A percentile compares a stretch with the other conserved stretches of the same genome.
Evolutionary conservation across 2,888 invertebrate genomes (phyloP).

Genomic region (Epiperipatus broadwayi): DNA sequence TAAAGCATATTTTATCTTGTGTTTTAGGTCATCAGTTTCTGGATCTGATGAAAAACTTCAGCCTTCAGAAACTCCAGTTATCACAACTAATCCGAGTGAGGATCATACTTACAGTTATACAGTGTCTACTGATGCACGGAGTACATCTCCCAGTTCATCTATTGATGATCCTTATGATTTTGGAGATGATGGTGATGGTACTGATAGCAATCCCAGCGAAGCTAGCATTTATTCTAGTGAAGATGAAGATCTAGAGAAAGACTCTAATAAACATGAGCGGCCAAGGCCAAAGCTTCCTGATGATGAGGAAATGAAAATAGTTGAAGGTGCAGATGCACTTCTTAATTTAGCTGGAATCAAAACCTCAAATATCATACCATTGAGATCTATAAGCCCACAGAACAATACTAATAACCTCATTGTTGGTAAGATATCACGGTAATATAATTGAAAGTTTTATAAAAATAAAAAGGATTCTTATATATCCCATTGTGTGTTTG

Average conservation of each 20-base stretch:
- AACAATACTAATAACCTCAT: too few species aligned
- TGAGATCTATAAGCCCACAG: too few species aligned
- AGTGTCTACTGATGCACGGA: slow-evolving; percentile 19
- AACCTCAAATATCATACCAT: too few species aligned
- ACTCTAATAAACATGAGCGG: too few species aligned
- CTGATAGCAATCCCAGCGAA: slow-evolving; percentile 19
- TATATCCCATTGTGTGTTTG: too few species aligned
- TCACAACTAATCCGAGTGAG: slow-evolving; percentile 69
- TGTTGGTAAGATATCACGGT: too few species aligned
- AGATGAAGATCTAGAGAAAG: too few species aligned
- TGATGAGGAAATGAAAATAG: slow-evolving; percentile 40
- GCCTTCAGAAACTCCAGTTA: slow-evolving; percentile 36
- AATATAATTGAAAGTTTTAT: too few species aligned
- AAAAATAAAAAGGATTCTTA: too few species aligned
- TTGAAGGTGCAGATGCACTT: slow-evolving; percentile 57
- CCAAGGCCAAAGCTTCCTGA: slow-evolving; percentile 18
- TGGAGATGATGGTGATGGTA: slow-evolving; percentile 21
- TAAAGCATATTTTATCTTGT: too few species aligned
- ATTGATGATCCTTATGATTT: slow-evolving; percentile 30
- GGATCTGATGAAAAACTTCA: too few species aligned
- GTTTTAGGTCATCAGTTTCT: too few species aligned
- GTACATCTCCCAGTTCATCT: slow-evolving; percentile 25
- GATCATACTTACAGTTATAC: slow-evolving; percentile 68
- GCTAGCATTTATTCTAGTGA: slow-evolving; percentile 18
- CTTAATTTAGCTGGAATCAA: slow-evolving; percentile 49